These are phyloP conservation scores for Ferdinandea cuprea DNA, from an alignment of 2,888 invertebrate species.

Conservation along the genomic window DNA sequence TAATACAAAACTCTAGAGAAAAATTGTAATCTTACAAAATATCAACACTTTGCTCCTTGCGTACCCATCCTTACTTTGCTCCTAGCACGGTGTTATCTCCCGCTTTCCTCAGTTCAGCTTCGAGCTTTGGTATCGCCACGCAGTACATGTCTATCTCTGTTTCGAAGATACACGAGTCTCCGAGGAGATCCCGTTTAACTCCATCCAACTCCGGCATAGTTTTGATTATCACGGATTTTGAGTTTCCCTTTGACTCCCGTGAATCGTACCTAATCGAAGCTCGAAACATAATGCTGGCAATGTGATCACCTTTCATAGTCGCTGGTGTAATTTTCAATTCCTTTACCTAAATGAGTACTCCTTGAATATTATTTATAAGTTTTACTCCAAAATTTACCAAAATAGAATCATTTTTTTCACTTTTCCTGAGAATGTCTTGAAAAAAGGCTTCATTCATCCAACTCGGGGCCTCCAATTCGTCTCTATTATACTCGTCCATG, in stretches of 20 bases:
- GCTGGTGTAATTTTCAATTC: conserved; percentile 13
- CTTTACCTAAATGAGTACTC: not conserved
- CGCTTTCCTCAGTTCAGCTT: conserved; percentile 74
- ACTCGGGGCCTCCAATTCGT: conserved; percentile 76
- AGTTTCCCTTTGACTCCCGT: not conserved
- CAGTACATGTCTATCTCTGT: conserved; percentile 78
- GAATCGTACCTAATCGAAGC: conserved; percentile 40
- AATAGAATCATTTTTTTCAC: conserved; percentile 54
- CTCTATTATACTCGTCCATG: conserved; percentile 60
- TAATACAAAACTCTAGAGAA: conserved; percentile 16
- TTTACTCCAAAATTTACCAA: conserved; percentile 10
- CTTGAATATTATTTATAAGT: not conserved
- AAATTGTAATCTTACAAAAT: no score
- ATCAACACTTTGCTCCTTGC: not conserved
- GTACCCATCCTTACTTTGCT: conserved; percentile 66
- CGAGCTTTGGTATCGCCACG: conserved; percentile 77
- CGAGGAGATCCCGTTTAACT: conserved; percentile 76
- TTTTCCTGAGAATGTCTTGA: conserved; percentile 63
- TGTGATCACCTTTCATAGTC: conserved; percentile 76
- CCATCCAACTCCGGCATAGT: conserved; percentile 78
- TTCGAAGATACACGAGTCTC: conserved; percentile 75
- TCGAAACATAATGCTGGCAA: conserved; percentile 78
- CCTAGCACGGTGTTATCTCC: conserved; percentile 75
- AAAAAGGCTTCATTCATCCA: conserved; percentile 78
- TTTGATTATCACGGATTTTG: conserved; percentile 77